phyloP scores from a whole-genome alignment of 2,797 vertebrate genomes.

The Mus minutoides region DNA sequence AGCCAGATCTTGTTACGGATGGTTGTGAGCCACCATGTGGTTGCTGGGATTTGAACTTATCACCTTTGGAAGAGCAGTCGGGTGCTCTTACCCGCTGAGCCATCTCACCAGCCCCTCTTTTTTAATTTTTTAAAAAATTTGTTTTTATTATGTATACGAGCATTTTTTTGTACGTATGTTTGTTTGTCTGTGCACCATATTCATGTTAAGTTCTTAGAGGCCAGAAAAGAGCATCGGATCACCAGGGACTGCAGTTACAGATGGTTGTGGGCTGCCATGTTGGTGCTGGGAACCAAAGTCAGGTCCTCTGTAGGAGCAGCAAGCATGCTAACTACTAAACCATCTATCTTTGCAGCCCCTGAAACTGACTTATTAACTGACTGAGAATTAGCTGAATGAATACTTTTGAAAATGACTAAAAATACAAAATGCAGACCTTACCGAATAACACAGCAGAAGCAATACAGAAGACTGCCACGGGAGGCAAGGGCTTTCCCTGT shows the following conservation, averaged over 20 bases:
- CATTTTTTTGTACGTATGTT: neutral
- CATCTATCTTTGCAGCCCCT: neutral
- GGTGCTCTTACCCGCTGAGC: no score
- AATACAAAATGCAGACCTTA: neutral
- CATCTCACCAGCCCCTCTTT: no score
- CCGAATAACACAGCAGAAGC: neutral
- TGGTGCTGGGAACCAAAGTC: neutral
- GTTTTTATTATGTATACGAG: neutral
- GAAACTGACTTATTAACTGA: neutral
- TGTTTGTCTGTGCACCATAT: neutral
- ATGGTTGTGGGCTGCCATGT: neutral
- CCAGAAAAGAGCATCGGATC: neutral
- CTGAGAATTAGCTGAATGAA: conserved; percentile 10
- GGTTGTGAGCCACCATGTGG: no score
- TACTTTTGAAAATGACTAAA: conserved; percentile 32
- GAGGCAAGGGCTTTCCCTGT: neutral
- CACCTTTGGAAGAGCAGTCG: no score
- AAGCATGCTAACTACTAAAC: neutral
- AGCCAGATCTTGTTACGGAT: no score
- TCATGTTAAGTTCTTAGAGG: neutral
- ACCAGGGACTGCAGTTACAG: no score
- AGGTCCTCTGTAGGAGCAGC: neutral
- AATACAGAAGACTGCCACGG: neutral
- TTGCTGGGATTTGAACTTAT: no score
- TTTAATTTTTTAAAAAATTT: no score